phyloP scores from a whole-genome alignment of 2,113 vertebrate species.

The Coptodon rendalli region DNA sequence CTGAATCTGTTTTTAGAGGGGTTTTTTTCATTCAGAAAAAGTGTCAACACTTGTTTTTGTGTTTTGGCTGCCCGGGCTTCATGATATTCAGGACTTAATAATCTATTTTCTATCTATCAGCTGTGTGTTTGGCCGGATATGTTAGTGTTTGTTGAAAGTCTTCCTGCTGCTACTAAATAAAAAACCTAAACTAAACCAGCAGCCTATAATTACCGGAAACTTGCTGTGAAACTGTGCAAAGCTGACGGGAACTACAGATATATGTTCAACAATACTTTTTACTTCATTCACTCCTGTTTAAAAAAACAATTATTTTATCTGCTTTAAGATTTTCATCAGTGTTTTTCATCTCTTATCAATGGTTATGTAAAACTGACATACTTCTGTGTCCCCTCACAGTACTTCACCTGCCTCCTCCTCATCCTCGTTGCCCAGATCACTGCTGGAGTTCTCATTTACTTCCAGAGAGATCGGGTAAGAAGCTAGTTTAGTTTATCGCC shows the following conservation, averaged over 20 bases:
- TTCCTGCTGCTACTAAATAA: neutral
- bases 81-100: neutral
- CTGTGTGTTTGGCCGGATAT: too few species aligned
- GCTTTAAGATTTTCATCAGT: neutral
- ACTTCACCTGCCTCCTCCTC: conserved; percentile 84
- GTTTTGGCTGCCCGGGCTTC: neutral
- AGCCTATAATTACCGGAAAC: neutral
- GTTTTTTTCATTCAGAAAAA: neutral
- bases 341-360: neutral
- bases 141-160: neutral
- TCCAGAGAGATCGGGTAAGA: conserved; percentile 78
- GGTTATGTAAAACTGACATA: neutral
- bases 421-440: conserved; percentile 85
- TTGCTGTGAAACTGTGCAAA: neutral
- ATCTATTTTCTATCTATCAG: neutral
- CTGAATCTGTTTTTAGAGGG: neutral
- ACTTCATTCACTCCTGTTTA: neutral
- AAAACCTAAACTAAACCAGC: neutral
- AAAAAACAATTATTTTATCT: neutral
- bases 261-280: neutral
- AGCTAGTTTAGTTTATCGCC: neutral
- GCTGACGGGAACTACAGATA: neutral
- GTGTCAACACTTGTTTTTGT: neutral
- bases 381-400: conserved; percentile 60
- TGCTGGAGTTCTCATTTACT: conserved; percentile 83